These are phyloP conservation scores for Drosophila kohkoa DNA, from an alignment of 1,140 invertebrate genomes.

Conservation along the genomic window DNA sequence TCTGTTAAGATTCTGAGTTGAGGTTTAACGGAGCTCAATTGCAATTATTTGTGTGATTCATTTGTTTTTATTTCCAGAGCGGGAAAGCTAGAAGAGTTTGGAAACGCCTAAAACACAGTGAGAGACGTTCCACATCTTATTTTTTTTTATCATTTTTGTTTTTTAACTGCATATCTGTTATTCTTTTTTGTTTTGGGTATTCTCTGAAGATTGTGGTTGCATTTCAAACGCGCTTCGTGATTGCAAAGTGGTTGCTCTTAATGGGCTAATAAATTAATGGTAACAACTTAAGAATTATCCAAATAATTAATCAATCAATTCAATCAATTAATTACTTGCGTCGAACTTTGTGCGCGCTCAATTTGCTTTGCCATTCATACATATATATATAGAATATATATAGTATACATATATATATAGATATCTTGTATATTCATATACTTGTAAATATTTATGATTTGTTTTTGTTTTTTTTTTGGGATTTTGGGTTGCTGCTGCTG, in stretches of 20 bases:
- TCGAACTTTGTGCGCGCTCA: conserved; percentile 40
- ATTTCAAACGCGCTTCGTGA: conserved; percentile 48
- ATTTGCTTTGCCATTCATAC: conserved; percentile 16
- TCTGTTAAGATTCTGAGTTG: conserved; percentile 67
- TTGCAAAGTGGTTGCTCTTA: conserved; percentile 62
- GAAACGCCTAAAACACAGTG: conserved; percentile 56
- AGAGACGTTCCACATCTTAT: conserved; percentile 33
- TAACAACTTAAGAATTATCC: conserved; percentile 79
- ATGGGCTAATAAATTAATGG: conserved; percentile 72
- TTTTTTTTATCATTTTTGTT: conserved; percentile 13
- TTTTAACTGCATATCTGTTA: conserved; percentile 1
- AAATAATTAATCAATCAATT: conserved; percentile 67
- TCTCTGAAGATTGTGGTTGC: conserved; percentile 35
- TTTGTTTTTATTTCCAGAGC: background rate
- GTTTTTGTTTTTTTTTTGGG: conserved; percentile 31
- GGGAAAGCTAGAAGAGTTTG: conserved; percentile 46
- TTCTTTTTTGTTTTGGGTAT: conserved; percentile 28
- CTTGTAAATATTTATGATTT: conserved; percentile 1
- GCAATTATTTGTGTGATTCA: background rate
- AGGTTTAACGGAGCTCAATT: conserved; percentile 44
- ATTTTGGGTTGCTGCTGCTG: conserved; percentile 51
- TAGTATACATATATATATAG: conserved; percentile 1
- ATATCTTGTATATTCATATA: conserved; percentile 12
- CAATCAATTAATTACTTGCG: conserved; percentile 62
- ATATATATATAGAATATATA: conserved; percentile 8